Conservation (phyloP, 2,888 invertebrate species). For the Tetranychus piercei region DNA sequence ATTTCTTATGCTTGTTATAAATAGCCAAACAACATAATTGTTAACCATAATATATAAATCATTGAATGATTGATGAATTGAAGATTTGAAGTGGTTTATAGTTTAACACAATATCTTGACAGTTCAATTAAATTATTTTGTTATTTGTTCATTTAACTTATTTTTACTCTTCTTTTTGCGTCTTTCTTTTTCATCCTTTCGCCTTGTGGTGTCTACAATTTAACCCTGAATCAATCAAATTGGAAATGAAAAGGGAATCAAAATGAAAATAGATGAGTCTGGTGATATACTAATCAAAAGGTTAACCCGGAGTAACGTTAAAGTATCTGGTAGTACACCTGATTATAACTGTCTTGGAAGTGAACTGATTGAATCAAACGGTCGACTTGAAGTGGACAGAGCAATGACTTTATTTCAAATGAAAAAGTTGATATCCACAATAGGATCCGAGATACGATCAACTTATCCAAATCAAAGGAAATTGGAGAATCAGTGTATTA, state of each 20-base stretch:
- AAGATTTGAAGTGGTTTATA: no score
- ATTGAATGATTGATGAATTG: no score
- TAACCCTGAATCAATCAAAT: not conserved
- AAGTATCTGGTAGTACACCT: constrained; percentile 38
- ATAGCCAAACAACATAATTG: no score
- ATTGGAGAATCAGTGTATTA: constrained; percentile 76
- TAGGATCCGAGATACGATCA: constrained; percentile 56
- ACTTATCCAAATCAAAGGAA: constrained; percentile 73
- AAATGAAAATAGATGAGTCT: constrained; percentile 85
- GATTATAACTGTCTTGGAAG: constrained; percentile 52
- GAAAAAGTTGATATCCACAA: constrained; percentile 85
- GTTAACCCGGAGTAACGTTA: constrained; percentile 78
- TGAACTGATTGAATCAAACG: constrained; percentile 59
- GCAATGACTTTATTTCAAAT: constrained; percentile 88
- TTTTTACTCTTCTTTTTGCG: not conserved
- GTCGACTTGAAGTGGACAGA: constrained; percentile 70
- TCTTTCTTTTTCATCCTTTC: not conserved
- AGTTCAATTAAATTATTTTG: not conserved
- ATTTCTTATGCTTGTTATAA: no score
- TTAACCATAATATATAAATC: no score
- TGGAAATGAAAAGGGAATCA: constrained; percentile 53
- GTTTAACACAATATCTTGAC: not conserved
- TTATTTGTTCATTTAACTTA: not conserved
- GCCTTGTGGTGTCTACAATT: not conserved
- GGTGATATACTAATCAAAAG: constrained; percentile 83